Evolutionary conservation across 2,888 invertebrate species (phyloP), one percentile per base, ranked within the genome.

Genomic region (Torymus texanus): DNA sequence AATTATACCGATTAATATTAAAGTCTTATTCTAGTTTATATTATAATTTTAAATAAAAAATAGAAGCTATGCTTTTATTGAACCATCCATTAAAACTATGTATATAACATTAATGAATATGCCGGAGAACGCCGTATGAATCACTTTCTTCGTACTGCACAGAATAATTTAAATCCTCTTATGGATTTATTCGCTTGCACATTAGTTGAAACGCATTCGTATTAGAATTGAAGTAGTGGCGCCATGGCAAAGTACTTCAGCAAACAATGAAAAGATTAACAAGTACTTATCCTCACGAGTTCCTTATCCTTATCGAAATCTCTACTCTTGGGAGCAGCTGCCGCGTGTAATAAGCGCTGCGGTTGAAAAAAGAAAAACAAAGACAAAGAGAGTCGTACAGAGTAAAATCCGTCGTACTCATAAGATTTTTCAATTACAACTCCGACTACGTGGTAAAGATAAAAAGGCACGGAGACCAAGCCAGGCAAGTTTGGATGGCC

Each of bases 401-500:
- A 11, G 10, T 58, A 18, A 18, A 65, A 66, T 51, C 29, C 41
- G 2, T 5, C 18, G 12, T n/a, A 14, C n/a, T 16, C 59, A 18
- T 24, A 71, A 71, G 61, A 71, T 61, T 67, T 53, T 67, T 53
- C 75, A 67, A 67, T 75, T 75, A 73, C 50, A 55, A 63, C 24
- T 21, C 12, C 4, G 5, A 50, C 14, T 65, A 41, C 11, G 24
- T 41, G 21, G 53, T 21, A 53, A 2, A 13, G n/a, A 51, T 5
- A 8, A 41, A 41, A 41, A 41, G 41, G 41, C 12, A 21, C 21
- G 50, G 5, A 58, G 50, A 59, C 8, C 29, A 18, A 63, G 16
- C 55, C 29, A 11, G 56, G 14, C 55, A 29, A 24, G 21, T 13
- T 10, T 16, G 56, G 11, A 18, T 14, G 18, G 50, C 50, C 18